Percentiles rank a stretch among this genome's conserved stretches.
These are phyloP conservation scores for Rhadina sibilatrix DNA, from an alignment of 2,113 vertebrate genomes.

Conservation along the genomic window DNA sequence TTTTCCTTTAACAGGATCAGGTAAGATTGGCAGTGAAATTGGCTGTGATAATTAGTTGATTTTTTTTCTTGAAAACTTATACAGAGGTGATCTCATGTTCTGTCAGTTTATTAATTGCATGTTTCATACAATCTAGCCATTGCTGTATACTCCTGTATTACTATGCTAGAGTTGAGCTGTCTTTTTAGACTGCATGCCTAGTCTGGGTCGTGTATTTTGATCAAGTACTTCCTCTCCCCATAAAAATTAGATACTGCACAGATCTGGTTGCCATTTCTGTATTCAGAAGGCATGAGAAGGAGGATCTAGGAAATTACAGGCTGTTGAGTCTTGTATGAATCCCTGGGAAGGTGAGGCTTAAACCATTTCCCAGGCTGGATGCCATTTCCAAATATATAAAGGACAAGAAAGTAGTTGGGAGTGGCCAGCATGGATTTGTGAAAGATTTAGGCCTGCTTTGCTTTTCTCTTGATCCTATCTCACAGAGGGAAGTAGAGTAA, in stretches of 20 bases:
- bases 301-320: not conserved
- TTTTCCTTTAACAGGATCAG: not conserved
- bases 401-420: not conserved
- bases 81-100: not conserved
- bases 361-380: not conserved
- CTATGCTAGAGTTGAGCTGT: not conserved
- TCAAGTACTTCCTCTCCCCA: not conserved
- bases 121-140: not conserved
- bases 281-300: not conserved
- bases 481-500: no score
- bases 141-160: not conserved
- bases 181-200: not conserved
- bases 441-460: not conserved
- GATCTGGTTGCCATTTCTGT: not conserved
- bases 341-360: not conserved
- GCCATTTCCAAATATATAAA: not conserved
- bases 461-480: no score
- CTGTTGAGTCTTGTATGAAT: not conserved
- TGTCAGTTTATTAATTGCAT: not conserved
- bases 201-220: not conserved
- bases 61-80: not conserved
- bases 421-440: not conserved
- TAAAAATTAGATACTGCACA: not conserved
- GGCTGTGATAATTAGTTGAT: constrained; percentile 31
- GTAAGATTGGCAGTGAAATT: constrained; percentile 24